Conservation (phyloP, 2,888 invertebrate genomes). For the Lobophora halterata region DNA sequence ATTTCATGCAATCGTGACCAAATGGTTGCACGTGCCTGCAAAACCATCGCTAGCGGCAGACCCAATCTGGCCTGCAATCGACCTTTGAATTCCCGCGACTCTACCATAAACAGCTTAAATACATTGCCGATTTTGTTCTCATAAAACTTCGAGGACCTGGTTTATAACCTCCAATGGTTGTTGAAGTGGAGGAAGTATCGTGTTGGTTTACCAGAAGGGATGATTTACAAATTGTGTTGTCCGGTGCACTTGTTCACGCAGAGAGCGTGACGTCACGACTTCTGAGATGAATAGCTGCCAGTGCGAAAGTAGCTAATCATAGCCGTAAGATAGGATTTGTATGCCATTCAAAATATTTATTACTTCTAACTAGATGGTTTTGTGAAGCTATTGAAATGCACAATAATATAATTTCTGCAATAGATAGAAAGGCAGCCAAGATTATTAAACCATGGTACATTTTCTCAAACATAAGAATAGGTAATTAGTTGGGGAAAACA, state of each 20-base stretch:
- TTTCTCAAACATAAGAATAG: too few species aligned
- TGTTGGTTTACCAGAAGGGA: constrained; percentile 47
- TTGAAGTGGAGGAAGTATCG: constrained; percentile 15
- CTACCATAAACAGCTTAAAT: background rate
- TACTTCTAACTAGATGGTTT: constrained; percentile 5
- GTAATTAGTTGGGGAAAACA: too few species aligned
- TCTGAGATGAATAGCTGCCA: constrained; percentile 48
- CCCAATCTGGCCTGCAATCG: constrained; percentile 22
- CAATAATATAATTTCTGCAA: too few species aligned
- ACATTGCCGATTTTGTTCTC: constrained; percentile 11
- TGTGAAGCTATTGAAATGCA: background rate
- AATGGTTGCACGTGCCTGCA: constrained; percentile 48
- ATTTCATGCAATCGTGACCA: constrained; percentile 53
- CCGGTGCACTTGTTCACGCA: constrained; percentile 49
- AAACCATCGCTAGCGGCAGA: constrained; percentile 40
- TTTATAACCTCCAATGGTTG: constrained; percentile 25
- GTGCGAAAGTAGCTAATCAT: constrained; percentile 29
- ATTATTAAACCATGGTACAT: too few species aligned
- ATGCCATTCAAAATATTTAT: constrained; percentile 13
- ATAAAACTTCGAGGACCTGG: background rate
- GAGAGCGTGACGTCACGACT: constrained; percentile 61
- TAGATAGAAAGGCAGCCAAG: too few species aligned
- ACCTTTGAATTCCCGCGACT: constrained; percentile 22
- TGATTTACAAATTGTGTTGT: constrained; percentile 56
- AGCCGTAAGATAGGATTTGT: constrained; percentile 25